These are phyloP conservation scores for Cebidichthys violaceus DNA, from an alignment of 2,113 vertebrate species.

Conservation along the genomic window DNA sequence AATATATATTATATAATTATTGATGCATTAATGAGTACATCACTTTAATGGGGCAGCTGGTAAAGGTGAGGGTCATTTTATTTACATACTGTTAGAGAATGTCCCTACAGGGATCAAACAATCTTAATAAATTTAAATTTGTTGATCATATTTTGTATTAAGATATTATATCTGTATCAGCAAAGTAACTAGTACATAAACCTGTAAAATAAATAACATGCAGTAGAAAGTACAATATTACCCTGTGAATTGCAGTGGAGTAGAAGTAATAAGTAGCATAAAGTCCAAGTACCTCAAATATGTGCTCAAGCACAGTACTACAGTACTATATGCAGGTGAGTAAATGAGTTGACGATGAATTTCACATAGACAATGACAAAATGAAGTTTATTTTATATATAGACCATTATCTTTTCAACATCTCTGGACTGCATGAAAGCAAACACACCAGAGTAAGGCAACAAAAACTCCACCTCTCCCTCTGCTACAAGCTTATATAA, in stretches of 20 bases:
- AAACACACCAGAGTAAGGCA: constrained; percentile 57
- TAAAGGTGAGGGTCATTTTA: neutral
- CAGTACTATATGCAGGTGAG: neutral
- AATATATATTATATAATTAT: too few relatives aligned
- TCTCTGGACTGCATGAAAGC: constrained; percentile 49
- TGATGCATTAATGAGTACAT: too few relatives aligned
- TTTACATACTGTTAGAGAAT: neutral
- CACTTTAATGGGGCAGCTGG: neutral
- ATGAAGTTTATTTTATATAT: constrained; percentile 86
- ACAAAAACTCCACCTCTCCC: constrained; percentile 43
- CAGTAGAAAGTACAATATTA: neutral
- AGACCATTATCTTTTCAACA: constrained; percentile 45
- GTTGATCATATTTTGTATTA: neutral
- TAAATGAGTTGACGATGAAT: neutral
- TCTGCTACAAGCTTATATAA: constrained; percentile 33
- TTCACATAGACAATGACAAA: constrained; percentile 68
- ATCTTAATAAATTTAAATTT: neutral
- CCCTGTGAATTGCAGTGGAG: neutral
- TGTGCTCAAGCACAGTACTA: too few relatives aligned
- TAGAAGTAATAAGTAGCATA: neutral
- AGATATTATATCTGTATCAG: neutral
- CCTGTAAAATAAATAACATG: neutral
- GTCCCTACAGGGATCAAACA: neutral
- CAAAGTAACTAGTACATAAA: neutral
- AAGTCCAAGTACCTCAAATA: neutral